These are phyloP conservation scores for Tholera decimalis DNA, from an alignment of 2,888 invertebrate genomes.

Conservation along the genomic window DNA sequence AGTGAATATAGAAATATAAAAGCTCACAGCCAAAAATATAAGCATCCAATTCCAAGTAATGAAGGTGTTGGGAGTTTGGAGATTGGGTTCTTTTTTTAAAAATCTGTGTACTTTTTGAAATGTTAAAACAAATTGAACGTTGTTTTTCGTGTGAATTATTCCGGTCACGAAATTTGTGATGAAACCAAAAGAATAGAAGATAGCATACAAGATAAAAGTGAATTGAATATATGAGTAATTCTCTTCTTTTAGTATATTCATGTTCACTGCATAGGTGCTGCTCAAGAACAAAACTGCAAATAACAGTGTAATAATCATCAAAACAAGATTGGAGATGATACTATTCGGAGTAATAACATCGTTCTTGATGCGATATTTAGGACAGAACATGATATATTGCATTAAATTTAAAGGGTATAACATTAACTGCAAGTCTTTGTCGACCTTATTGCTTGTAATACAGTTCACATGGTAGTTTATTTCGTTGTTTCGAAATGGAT, in stretches of 20 bases:
- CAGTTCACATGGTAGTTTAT: background rate
- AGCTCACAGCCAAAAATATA: background rate
- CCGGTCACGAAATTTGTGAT: constrained; percentile 1
- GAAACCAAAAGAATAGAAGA: constrained; percentile 12
- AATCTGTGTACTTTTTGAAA: constrained; percentile 40
- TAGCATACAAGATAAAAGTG: too few species aligned
- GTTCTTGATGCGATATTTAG: constrained; percentile 14
- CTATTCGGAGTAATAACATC: constrained; percentile 9
- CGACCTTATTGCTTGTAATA: background rate
- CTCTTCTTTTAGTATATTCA: too few species aligned
- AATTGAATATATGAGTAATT: too few species aligned
- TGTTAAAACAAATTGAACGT: constrained; percentile 12
- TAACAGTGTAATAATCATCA: background rate
- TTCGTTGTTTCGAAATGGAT: too few species aligned
- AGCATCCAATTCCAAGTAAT: constrained; percentile 38
- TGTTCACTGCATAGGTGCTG: too few species aligned
- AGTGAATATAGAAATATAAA: background rate
- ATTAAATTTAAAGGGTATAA: constrained; percentile 18
- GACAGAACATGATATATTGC: constrained; percentile 15
- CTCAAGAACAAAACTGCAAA: too few species aligned
- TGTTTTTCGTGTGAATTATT: constrained; percentile 1
- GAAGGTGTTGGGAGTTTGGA: background rate
- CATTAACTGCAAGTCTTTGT: constrained; percentile 17
- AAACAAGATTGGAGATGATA: background rate
- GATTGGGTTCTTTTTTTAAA: constrained; percentile 7